Evolutionary conservation across 53 echinoderm and acorn worm genomes (phyloP), one percentile per base, ranked within the genome.

Genomic region (Holothuria leucospilota): DNA sequence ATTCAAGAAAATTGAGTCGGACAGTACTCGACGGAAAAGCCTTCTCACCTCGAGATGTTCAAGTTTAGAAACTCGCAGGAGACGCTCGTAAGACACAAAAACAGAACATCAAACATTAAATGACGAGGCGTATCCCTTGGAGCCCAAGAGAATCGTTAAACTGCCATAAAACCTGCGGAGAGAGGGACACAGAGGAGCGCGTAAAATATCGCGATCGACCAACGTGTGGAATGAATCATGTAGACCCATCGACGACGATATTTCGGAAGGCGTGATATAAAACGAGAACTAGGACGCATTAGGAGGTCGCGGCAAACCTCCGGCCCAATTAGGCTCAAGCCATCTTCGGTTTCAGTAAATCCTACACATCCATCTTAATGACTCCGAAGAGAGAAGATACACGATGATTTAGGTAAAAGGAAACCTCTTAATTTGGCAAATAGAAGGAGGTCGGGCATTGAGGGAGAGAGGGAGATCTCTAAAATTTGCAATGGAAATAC

Each of bases 351-450:
- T 75, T 75, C 75, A 75, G 25, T 51, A 25, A 72, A 42, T 72
- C 72, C n/a, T 49, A 42, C n/a, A 72, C 72, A 72, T 72, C 49
- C 72, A 64, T 26, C 28, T 42, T 72, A 72, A 72, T 30, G 72
- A 39, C 13, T 12, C 11, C 40, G 70, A 70, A 68, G 21, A 68
- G 69, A 29, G 30, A 38, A 40, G 24, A 75, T 75, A 75, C 75
- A 46, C 24, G 52, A 23, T 75, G 75, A 75, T 75, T 75, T 75
- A 75, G 75, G 75, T 49, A 75, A 75, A 46, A 75, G 75, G 51
- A 75, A 51, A 75, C 75, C 51, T 75, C 75, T 75, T 75, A 75
- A 75, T 75, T 75, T 29, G 23, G 25, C 75, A 75, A 75, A 75
- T 75, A 75, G 49, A 26, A 49, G 15, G 52, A 75, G 75, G 75